Conservation (phyloP, 1,140 invertebrate genomes). For the Octopus bimaculoides region DNA sequence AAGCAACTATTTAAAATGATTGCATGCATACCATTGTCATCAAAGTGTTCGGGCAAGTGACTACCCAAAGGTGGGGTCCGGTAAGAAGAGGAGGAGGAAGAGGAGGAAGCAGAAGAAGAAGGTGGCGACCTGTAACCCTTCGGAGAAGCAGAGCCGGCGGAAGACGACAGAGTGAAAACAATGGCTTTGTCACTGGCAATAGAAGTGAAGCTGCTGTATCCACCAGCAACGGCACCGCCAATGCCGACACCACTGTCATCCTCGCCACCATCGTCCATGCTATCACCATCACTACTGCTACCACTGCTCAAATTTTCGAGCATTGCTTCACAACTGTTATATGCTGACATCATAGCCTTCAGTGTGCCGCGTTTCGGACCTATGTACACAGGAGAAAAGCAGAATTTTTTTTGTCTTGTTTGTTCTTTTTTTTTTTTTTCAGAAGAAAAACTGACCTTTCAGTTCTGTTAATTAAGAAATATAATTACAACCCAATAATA, state of each 20-base stretch:
- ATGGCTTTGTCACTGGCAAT: too few relatives aligned
- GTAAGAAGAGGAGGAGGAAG: not conserved
- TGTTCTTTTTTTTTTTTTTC: too few relatives aligned
- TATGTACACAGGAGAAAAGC: not conserved
- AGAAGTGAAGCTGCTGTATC: too few relatives aligned
- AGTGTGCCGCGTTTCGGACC: slow-evolving; percentile 5
- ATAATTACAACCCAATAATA: too few relatives aligned
- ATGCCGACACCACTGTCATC: not conserved
- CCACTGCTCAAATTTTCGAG: not conserved
- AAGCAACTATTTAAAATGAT: too few relatives aligned
- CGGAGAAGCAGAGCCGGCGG: not conserved
- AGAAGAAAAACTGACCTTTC: too few relatives aligned
- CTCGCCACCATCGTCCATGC: not conserved
- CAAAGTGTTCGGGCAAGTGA: not conserved
- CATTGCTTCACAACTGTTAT: not conserved
- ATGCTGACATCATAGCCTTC: slow-evolving; percentile 4
- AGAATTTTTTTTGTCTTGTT: too few relatives aligned
- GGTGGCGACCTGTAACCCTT: too few relatives aligned
- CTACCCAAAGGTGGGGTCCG: not conserved
- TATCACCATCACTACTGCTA: slow-evolving; percentile 13
- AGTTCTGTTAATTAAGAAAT: too few relatives aligned
- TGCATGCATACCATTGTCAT: slow-evolving; percentile 11
- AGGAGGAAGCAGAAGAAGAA: not conserved
- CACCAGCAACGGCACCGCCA: too few relatives aligned
- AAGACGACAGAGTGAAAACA: not conserved